Base-by-base conservation (phyloP, 2,888 invertebrate genomes). In the Yponomeuta plumbellus region DNA sequence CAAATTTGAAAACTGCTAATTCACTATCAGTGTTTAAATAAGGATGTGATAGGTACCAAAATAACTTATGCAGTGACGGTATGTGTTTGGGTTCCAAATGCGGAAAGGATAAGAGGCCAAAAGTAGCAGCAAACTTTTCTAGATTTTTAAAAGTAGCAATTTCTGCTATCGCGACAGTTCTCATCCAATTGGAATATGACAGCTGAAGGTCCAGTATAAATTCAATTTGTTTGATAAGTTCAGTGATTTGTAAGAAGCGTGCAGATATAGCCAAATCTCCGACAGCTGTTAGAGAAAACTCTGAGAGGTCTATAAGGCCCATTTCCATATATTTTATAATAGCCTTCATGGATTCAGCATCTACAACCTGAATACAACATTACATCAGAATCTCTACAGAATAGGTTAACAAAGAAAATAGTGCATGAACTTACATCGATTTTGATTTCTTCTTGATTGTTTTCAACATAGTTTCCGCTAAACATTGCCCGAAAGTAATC, bases 401-500 rank as follows among this genome's bases (percentile, higher is more conserved):
- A 11, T 10, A n/a, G 26, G 21, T 22, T 13, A 64, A 44, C 6
- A 11, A 64, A 21, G 23, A 21, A n/a, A 44, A 64, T 13, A 52
- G 17, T 52, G 44, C 17, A 52, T 52, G 22, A 58, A 73, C 85
- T 79, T 77, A 91, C 91, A 70, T 88, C 83, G 59, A 91, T 88
- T 61, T 71, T 68, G 61, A 91, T 83, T 77, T 83, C 79, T 65
- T 79, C 69, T 71, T 81, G 77, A 57, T 83, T 74, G 61, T 84
- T 79, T 78, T 91, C 91, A 2, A 83, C 74, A 71, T 84, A 91
- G 72, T 79, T 81, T 1, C 91, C 91, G 69, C 86, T 88, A 70
- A 91, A 91, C 91, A 91, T 91, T 22, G 90, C 91, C 11, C 80
- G 76, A 73, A 91, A 91, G 77, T 90, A 91, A 74, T 90, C 89